phyloP scores from a whole-genome alignment of 2,113 vertebrate genomes.

The Podarcis muralis region DNA sequence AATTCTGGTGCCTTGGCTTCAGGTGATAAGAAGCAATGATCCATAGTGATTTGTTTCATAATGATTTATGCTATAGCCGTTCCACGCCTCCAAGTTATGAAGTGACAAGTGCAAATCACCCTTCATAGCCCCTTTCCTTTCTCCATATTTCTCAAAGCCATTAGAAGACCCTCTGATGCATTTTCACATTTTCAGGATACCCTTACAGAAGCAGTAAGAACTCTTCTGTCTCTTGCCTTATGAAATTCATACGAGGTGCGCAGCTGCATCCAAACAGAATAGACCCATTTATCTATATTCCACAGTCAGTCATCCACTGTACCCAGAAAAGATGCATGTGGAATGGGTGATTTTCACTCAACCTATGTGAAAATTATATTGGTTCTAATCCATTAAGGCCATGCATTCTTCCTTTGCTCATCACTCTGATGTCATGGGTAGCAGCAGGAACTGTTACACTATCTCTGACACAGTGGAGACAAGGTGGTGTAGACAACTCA shows the following conservation, averaged over 20 bases:
- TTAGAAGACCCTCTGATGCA: not conserved
- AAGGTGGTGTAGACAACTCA: not conserved
- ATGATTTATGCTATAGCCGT: not conserved
- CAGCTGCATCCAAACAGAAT: conserved; percentile 1
- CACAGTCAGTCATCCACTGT: not conserved
- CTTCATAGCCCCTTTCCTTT: not conserved
- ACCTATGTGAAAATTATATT: not conserved
- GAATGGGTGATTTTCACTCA: not conserved
- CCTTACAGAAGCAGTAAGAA: conserved; percentile 6
- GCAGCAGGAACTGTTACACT: not conserved
- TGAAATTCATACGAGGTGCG: not conserved
- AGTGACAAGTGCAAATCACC: conserved; percentile 9
- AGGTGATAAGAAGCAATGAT: not conserved
- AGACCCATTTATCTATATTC: not conserved
- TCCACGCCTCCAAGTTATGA: not conserved
- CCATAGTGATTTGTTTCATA: not conserved
- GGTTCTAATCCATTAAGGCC: not conserved
- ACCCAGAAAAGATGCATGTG: not conserved
- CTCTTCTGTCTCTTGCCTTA: not conserved
- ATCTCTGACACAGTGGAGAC: not conserved
- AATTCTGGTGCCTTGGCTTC: not conserved
- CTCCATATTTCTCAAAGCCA: not conserved
- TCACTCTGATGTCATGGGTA: not conserved
- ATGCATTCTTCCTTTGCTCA: not conserved
- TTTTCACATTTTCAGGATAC: conserved; percentile 8